Percentiles rank a stretch among this genome's conserved stretches.
These are phyloP conservation scores for Drosophila pseudotakahashii DNA, from an alignment of 2,888 invertebrate species.

Conservation along the genomic window DNA sequence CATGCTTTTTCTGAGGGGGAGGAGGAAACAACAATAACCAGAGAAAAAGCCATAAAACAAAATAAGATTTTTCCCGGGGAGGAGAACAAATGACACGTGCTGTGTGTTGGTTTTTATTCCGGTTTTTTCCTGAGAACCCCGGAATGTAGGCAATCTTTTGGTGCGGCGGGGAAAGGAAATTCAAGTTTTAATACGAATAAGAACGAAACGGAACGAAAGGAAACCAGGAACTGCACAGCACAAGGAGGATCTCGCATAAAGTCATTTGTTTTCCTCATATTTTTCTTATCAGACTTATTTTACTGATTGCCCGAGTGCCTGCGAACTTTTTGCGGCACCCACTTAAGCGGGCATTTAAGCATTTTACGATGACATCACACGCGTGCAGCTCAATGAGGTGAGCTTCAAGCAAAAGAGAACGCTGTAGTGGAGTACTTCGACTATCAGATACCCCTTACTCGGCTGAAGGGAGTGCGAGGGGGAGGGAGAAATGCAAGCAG, in stretches of 20 bases:
- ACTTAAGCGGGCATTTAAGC: slow-evolving; percentile 61
- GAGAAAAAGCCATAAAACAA: slow-evolving; percentile 58
- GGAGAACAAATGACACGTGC: slow-evolving; percentile 32
- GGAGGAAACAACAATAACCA: slow-evolving; percentile 18
- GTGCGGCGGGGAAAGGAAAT: neutral
- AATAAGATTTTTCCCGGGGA: slow-evolving; percentile 51
- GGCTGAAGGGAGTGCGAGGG: no score
- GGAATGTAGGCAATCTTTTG: slow-evolving; percentile 31
- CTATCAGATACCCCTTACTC: no score
- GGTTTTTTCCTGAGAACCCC: neutral
- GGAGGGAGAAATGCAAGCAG: no score
- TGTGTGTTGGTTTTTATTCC: slow-evolving; percentile 20
- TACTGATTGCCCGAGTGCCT: slow-evolving; percentile 30
- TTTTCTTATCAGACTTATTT: slow-evolving; percentile 45
- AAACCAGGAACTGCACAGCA: slow-evolving; percentile 23
- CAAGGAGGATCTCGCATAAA: slow-evolving; percentile 15
- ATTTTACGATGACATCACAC: slow-evolving; percentile 58
- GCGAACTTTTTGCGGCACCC: slow-evolving; percentile 50
- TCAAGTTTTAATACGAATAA: slow-evolving; percentile 9
- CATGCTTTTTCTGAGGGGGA: slow-evolving; percentile 18
- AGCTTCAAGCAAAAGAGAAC: slow-evolving; percentile 25
- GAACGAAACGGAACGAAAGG: no score
- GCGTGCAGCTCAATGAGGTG: slow-evolving; percentile 54
- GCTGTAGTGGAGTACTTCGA: no score
- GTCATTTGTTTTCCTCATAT: slow-evolving; percentile 31